These are phyloP conservation scores for Bombyx mandarina DNA, from an alignment of 1,140 invertebrate genomes.

Conservation along the genomic window DNA sequence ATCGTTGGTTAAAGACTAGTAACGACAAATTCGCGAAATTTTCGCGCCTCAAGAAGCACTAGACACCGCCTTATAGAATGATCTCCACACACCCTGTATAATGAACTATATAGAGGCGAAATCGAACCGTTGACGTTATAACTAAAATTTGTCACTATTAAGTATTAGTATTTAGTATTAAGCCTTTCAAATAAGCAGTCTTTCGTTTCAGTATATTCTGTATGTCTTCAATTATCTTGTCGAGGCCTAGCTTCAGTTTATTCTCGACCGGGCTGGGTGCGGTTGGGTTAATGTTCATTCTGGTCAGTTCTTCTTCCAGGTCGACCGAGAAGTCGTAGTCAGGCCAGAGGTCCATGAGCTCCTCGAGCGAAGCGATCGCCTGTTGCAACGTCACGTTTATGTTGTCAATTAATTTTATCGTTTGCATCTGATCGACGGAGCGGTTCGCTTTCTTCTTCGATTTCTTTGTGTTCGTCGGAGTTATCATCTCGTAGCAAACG, in stretches of 20 bases:
- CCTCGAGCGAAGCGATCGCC: slow-evolving; percentile 30
- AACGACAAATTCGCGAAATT: no score
- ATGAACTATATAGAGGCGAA: slow-evolving; percentile 1
- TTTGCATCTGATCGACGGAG: slow-evolving; percentile 48
- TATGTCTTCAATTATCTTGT: slow-evolving; percentile 40
- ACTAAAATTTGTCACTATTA: no score
- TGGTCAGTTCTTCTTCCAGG: slow-evolving; percentile 29
- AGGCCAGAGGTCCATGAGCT: slow-evolving; percentile 47
- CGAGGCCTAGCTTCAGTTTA: slow-evolving; percentile 35
- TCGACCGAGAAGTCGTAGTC: slow-evolving; percentile 28
- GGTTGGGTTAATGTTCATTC: slow-evolving; percentile 29
- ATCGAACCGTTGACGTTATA: no score
- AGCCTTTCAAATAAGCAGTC: slow-evolving; percentile 34
- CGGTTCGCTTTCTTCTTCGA: slow-evolving; percentile 48
- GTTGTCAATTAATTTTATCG: slow-evolving; percentile 31
- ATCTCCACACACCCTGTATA: no score
- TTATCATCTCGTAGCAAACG: slow-evolving; percentile 43
- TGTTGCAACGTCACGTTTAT: slow-evolving; percentile 42
- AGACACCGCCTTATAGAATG: no score
- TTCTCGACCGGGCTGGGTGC: slow-evolving; percentile 35
- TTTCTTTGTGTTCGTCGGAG: slow-evolving; percentile 42
- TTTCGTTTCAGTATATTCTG: slow-evolving; percentile 51
- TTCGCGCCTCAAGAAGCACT: no score
- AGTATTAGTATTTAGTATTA: no score
- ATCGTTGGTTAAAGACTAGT: no score